phyloP scores from a whole-genome alignment of 2,113 vertebrate genomes.

The Hydrochoerus hydrochaeris region DNA sequence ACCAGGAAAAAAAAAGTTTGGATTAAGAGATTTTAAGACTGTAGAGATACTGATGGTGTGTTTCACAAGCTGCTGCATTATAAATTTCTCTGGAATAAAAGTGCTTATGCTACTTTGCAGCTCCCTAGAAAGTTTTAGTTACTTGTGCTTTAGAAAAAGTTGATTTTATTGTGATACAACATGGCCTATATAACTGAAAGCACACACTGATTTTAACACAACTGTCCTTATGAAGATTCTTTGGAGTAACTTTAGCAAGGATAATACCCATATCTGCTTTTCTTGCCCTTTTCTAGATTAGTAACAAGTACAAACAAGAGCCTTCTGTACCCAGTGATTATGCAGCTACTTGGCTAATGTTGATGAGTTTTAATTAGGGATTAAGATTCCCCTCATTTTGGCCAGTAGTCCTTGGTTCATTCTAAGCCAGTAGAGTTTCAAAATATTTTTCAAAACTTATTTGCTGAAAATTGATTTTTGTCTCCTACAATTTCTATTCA shows the following conservation, averaged over 20 bases:
- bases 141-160: not conserved
- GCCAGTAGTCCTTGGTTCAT: not conserved
- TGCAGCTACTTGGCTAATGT: not conserved
- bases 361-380: not conserved
- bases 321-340: not conserved
- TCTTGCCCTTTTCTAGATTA: not conserved
- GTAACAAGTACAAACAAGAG: not conserved
- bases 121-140: not conserved
- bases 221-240: not conserved
- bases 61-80: not conserved
- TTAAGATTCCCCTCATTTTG: not conserved
- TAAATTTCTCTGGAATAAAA: not conserved
- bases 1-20: not conserved
- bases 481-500: not conserved
- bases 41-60: not conserved
- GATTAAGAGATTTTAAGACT: not conserved
- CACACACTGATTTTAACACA: not conserved
- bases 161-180: not conserved
- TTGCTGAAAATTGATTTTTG: not conserved
- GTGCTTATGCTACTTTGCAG: not conserved
- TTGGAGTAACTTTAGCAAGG: not conserved
- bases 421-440: not conserved
- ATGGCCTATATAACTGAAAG: not conserved
- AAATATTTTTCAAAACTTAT: not conserved
- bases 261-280: not conserved